Base-by-base conservation (phyloP, 1,140 invertebrate genomes). In the Drusus annulatus region DNA sequence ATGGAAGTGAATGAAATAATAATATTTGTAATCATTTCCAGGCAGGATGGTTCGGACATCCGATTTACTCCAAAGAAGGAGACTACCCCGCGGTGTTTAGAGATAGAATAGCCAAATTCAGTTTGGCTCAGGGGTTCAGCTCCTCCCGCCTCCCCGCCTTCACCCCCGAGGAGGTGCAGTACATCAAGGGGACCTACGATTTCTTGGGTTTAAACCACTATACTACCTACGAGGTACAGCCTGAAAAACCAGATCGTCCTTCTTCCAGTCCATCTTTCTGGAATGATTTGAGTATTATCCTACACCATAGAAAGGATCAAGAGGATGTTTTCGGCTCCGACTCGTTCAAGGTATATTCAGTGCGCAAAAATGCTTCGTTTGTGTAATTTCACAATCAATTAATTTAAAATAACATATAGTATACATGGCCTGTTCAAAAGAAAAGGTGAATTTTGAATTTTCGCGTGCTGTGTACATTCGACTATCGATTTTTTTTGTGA, bases 121-220 rank as follows among this genome's bases (percentile, higher is more conserved):
- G 93, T 81, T 86, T 87, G 60, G 86, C 89, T 56, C 92, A 94
- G 87, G 91, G 91, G 3, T 91, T 88, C 71, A 79, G 75, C 0
- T 84, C 86, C 60, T 93, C 93, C 3, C 88, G 92, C 17, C 84
- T 94, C 28, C 92, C 92, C 0, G 84, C 82, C 65, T 92, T 94
- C 77, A 90, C 91, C 10, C n/a, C 83, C 0, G 87, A 88, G 62
- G 93, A 94, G 87, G 88, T 92, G 1, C 90, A 15, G n/a, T n/a
- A n/a, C n/a, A n/a, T n/a, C n/a, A n/a, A n/a, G n/a, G n/a, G n/a
- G n/a, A n/a, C n/a, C n/a, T 88, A 88, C 1, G 93, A 93, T 84
- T 93, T 93, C 86, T 90, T 93, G 54, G 92, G 92, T 17, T 78
- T 94, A 0, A 93, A 93, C 79, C 87, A 90, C 13, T 94, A 93